Evolutionary conservation across 1,140 invertebrate genomes (phyloP), one percentile per base, ranked within the genome.

Genomic region (Heliconius congener): DNA sequence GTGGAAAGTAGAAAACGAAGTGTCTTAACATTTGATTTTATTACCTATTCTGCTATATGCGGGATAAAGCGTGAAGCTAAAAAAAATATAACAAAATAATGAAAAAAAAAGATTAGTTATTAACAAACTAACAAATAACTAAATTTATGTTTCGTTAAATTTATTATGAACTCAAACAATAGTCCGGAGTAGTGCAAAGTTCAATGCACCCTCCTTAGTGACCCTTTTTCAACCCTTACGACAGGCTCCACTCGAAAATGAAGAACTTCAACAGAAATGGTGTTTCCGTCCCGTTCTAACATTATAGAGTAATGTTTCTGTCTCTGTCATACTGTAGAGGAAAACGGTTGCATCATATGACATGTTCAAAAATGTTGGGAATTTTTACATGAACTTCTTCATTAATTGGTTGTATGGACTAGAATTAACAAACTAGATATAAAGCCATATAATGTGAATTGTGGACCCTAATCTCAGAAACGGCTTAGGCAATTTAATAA

Each of bases 201-300:
- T 74, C 73, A 78, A 73, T 70, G 78, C 77, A 78, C 79, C 77
- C 71, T 52, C 50, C 66, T 30, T 71, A 46, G 72, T 76, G 75
- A 74, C 77, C 80, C 80, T 77, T 81, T 81, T 78, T 75, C 79
- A 81, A 81, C 80, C 80, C 80, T 81, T 81, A 57, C 60, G 60
- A 73, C 76, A 73, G 71, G 71, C 52, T 80, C 70, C 75, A 70
- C 75, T 80, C 75, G 75, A 77, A 72, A 81, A 46, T 46, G 71
- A 77, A 70, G 76, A 77, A 78, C 73, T 78, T 76, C 73, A 78
- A 72, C 60, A 76, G 76, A 37, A 73, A 57, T 73, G 76, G 52
- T 46, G 71, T 66, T 74, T 70, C 72, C 23, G 70, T 81, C 76
- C 57, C 72, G 9, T 42, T 81, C 37, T 52, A 55, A 23, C 74